Percentiles rank a stretch among this genome's conserved stretches.
Conservation (phyloP, 92 coral and sea anemone genomes). For the Zoanthus sociatus region DNA sequence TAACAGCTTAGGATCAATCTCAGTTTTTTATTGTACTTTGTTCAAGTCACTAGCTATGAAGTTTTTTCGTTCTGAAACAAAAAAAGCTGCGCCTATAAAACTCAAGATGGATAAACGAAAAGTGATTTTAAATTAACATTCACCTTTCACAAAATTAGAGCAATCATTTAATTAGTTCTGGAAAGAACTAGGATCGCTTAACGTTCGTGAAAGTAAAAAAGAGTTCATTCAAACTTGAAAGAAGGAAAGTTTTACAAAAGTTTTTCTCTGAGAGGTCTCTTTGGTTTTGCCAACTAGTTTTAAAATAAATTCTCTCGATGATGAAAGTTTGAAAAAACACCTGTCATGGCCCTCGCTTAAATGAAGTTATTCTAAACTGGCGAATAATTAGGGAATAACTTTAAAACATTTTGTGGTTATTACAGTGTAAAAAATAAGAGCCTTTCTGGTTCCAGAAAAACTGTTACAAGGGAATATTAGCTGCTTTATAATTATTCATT, state of each 20-base stretch:
- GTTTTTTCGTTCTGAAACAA: neutral
- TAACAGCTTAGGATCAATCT: neutral
- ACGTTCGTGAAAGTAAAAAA: constrained; percentile 5
- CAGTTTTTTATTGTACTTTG: neutral
- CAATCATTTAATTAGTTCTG: constrained; percentile 9
- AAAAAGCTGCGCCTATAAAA: neutral
- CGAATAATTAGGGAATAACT: constrained; percentile 8
- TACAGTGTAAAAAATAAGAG: neutral
- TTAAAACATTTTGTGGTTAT: neutral
- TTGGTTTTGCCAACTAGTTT: neutral
- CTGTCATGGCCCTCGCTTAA: neutral
- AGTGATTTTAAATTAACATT: neutral
- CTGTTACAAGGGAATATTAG: too few species aligned
- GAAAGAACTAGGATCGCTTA: constrained; percentile 18
- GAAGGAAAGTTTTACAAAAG: neutral
- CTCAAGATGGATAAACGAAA: neutral
- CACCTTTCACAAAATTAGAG: constrained; percentile 1
- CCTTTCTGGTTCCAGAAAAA: neutral
- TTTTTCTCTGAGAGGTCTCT: neutral
- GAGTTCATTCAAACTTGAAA: neutral
- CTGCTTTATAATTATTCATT: too few species aligned
- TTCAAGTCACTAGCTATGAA: neutral
- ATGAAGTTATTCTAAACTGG: constrained; percentile 8
- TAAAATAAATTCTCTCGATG: neutral
- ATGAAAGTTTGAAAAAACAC: neutral